phyloP scores from a whole-genome alignment of 2,113 vertebrate genomes.

The Empidonax alnorum region DNA sequence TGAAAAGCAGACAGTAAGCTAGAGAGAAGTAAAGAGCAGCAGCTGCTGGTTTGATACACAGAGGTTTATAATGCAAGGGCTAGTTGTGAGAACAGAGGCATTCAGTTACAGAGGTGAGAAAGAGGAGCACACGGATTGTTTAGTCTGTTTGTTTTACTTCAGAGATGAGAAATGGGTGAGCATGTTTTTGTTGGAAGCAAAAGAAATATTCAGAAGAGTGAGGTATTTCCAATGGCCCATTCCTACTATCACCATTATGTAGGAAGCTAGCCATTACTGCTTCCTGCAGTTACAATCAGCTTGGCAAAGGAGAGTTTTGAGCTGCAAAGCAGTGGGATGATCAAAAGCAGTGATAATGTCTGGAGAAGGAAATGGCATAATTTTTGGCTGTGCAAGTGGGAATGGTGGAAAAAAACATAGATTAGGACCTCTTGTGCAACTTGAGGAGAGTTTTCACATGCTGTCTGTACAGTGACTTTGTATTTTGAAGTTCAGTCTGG shows the following conservation, averaged over 20 bases:
- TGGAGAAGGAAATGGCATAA: conserved; percentile 52
- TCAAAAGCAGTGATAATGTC: conserved; percentile 49
- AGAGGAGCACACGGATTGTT: background rate
- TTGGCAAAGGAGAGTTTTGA: conserved; percentile 13
- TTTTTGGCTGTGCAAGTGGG: conserved; percentile 19
- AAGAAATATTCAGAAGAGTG: background rate
- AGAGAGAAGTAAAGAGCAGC: background rate
- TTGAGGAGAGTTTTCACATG: background rate
- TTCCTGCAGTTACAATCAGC: conserved; percentile 3
- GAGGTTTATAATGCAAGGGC: background rate
- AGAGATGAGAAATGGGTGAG: background rate
- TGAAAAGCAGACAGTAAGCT: background rate
- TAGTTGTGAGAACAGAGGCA: background rate
- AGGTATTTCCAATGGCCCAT: background rate
- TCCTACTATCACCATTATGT: background rate
- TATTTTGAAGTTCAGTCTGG: conserved; percentile 3
- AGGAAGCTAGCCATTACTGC: background rate
- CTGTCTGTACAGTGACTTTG: background rate
- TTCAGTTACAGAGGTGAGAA: background rate
- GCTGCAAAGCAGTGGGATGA: conserved; percentile 9
- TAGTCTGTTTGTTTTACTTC: background rate
- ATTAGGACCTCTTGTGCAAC: conserved; percentile 2
- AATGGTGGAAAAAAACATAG: background rate
- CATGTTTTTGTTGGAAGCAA: background rate
- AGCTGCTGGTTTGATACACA: background rate